Evolutionary conservation across 2,797 vertebrate species (phyloP), one percentile per base, ranked within the genome.

Genomic region (Pseudomugil tenellus): DNA sequence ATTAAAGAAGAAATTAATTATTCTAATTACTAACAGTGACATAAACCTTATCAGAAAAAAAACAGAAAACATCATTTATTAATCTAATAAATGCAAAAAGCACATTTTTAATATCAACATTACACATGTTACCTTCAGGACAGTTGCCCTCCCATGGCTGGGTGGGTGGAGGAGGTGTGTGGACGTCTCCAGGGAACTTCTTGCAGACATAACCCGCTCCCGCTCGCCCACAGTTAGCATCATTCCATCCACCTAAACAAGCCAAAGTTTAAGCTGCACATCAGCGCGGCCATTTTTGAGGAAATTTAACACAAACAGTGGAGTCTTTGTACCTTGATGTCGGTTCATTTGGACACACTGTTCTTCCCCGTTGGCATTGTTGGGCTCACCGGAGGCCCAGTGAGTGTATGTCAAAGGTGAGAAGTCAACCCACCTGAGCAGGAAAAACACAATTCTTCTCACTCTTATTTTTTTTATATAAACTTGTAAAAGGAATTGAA

Each of bases 131-230:
- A 94, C 94, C 94, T 76, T 70, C 77, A 1, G 93, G 94, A 65
- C 94, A 95, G 84, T 94, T 77, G 21, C 94, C 94, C 10, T 90
- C 84, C 94, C 94, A 95, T n/a, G 92, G 82, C 63, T 91, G 89
- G 1, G 94, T 95, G 29, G 94, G 93, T 4, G 93, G 91, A 1
- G 92, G 89, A 10, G 81, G 83, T 8, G 92, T 94, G 87, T 91
- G 91, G 59, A 21, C 1, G 0, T 89, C 81, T 69, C 94, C 93
- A 0, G 93, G 93, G 60, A 72, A 56, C 79, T 94, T 95, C 82
- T 95, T 95, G 60, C 94, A 95, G 39, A 95, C 87, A 3, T 95
- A 95, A 25, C 94, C 94, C 14, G 91, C 92, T 41, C 16, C 74
- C 17, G 76, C 82, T 0, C 90, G 81, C 32, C 93, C 94, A 26